phyloP scores from a whole-genome alignment of 2,888 invertebrate species.

The Prosapia bicincta region DNA sequence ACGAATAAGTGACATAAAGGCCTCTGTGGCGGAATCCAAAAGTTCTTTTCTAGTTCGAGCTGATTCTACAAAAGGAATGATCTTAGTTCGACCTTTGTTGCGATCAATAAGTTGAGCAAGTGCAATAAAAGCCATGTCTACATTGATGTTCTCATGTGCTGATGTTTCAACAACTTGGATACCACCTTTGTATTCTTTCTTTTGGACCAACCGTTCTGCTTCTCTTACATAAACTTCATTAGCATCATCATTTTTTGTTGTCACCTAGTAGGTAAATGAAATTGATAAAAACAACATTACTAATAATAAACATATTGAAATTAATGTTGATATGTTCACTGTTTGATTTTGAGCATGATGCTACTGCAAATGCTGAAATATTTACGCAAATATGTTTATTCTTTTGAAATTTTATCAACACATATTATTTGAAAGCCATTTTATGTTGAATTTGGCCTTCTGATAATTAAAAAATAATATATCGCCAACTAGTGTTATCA shows the following conservation, averaged over 20 bases:
- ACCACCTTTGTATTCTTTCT: slow-evolving; percentile 88
- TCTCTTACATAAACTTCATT: slow-evolving; percentile 83
- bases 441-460: too few species aligned
- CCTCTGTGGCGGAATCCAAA: slow-evolving; percentile 85
- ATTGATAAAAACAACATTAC: not conserved
- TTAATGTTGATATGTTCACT: not conserved
- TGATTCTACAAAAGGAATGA: slow-evolving; percentile 77
- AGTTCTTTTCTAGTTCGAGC: slow-evolving; percentile 82
- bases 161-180: slow-evolving; percentile 93
- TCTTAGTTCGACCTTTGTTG: slow-evolving; percentile 71
- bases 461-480: too few species aligned
- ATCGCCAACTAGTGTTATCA: too few species aligned
- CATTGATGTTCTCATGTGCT: slow-evolving; percentile 93
- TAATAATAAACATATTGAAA: too few species aligned
- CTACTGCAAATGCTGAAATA: not conserved
- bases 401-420: too few species aligned
- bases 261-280: slow-evolving; percentile 69
- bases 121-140: slow-evolving; percentile 86
- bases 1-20: slow-evolving; percentile 83
- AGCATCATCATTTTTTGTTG: slow-evolving; percentile 94
- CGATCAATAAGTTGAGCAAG: slow-evolving; percentile 92
- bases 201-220: slow-evolving; percentile 80
- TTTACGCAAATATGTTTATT: too few species aligned
- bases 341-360: not conserved
- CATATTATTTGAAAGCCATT: too few species aligned